phyloP scores from a whole-genome alignment of 1,140 invertebrate genomes.

The Rhizoglyphus robini region DNA sequence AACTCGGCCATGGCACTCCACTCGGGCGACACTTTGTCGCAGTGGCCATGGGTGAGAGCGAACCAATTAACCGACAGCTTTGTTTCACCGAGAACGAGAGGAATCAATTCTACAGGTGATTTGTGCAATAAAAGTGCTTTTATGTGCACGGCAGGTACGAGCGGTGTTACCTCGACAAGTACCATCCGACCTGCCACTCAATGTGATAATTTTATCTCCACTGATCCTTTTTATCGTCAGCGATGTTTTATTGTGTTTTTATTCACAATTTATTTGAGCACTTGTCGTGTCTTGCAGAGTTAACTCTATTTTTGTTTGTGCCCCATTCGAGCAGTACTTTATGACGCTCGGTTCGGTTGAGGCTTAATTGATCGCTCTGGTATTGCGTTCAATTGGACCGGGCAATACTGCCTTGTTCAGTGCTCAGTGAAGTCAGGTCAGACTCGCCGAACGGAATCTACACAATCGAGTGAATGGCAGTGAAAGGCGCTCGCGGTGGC shows the following conservation, averaged over 20 bases:
- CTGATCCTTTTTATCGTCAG: neutral
- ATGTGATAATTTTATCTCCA: slow-evolving; percentile 13
- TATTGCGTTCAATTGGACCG: too few species aligned
- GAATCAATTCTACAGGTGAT: slow-evolving; percentile 14
- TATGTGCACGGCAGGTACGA: neutral
- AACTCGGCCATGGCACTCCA: neutral
- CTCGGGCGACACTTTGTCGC: slow-evolving; percentile 10
- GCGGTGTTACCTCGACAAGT: neutral
- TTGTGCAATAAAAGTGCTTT: slow-evolving; percentile 9
- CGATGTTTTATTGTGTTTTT: slow-evolving; percentile 9
- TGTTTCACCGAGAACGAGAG: neutral
- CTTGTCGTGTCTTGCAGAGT: neutral
- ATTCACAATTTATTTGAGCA: slow-evolving; percentile 12
- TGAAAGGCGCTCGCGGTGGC: too few species aligned
- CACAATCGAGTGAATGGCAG: too few species aligned
- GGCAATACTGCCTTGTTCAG: too few species aligned
- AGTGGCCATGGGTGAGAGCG: neutral
- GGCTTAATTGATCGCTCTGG: neutral
- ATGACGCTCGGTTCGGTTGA: neutral
- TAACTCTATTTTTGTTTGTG: neutral
- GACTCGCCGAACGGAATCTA: too few species aligned
- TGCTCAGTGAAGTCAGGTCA: too few species aligned
- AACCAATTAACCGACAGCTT: neutral
- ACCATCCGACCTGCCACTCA: too few species aligned
- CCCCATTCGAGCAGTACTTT: neutral